Base-by-base conservation (phyloP, 2,888 invertebrate species). In the Tipula lateralis region DNA sequence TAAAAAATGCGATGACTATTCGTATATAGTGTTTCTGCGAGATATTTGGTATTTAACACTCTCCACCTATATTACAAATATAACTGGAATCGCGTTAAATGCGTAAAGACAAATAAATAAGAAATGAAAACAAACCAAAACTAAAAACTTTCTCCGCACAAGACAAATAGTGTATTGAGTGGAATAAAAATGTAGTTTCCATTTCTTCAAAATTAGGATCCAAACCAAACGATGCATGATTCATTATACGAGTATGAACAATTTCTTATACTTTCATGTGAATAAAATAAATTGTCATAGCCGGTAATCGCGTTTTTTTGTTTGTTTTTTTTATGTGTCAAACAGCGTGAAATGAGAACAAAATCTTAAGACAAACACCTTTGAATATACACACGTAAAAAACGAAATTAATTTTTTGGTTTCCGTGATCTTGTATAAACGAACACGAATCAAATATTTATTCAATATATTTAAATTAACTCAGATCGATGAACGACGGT, bases 1-100 rank as follows among this genome's bases (percentile, higher is more conserved):
- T 50, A 16, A 19, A 44, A 39, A 9, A 50, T 66, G 66, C 4
- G 24, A 66, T 66, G 66, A 66, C 66, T 19, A 9, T 1, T 16
- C 16, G n/a, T n/a, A n/a, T n/a, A n/a, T n/a, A n/a, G n/a, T n/a
- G n/a, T 12, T 13, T 39, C 9, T n/a, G 39, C 39, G 39, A 2
- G 9, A 39, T 39, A 24, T 6, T 66, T 66, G 6, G 66, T 66
- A n/a, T n/a, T 24, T 66, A 66, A 66, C 66, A 66, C 66, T 9
- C 24, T 66, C 66, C 50, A 50, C 9, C 9, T 24, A 66, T 66
- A 66, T 24, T 0, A 66, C 66, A 66, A 66, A 24, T 24, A 24
- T 66, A 66, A 66, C 66, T 66, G 24, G 66, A 66, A 66, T 66
- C 66, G 24, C 66, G 66, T 66, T 66, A 66, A 66, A 66, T 24